Evolutionary conservation across 2,888 invertebrate genomes (phyloP).

Genomic region (Falcaria lacertinaria): DNA sequence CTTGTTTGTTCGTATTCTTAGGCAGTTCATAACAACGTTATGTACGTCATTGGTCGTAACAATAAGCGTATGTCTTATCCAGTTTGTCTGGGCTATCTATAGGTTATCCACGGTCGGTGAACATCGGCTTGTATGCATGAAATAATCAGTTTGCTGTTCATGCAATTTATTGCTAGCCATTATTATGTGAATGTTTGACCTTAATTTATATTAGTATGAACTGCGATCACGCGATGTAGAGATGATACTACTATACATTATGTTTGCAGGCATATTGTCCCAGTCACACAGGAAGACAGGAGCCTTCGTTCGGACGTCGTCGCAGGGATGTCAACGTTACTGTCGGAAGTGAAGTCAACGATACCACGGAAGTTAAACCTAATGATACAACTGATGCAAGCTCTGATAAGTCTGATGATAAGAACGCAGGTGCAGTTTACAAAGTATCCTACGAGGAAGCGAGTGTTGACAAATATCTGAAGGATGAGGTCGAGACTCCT

Average conservation of each 20-base stretch:
- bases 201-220: not conserved
- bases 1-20: not conserved
- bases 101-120: constrained; percentile 22
- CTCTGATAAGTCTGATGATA: constrained; percentile 37
- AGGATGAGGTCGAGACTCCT: constrained; percentile 78
- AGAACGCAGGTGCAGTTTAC: constrained; percentile 45
- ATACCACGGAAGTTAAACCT: constrained; percentile 46
- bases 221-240: constrained; percentile 2
- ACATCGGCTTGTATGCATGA: constrained; percentile 9
- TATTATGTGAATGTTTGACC: constrained; percentile 12
- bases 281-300: constrained; percentile 88
- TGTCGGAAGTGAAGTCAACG: constrained; percentile 40
- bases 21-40: constrained; percentile 18
- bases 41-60: constrained; percentile 45
- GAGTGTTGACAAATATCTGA: constrained; percentile 64
- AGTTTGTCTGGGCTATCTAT: constrained; percentile 33
- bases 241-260: not conserved
- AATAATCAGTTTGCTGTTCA: constrained; percentile 21
- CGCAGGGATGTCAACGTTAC: constrained; percentile 77
- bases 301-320: constrained; percentile 89
- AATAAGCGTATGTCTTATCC: constrained; percentile 24
- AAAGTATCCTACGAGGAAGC: constrained; percentile 65
- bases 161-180: constrained; percentile 29
- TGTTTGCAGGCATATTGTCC: constrained; percentile 87
- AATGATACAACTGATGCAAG: constrained; percentile 30